Base-by-base conservation (phyloP, 2,113 vertebrate species). In the Pedionomus torquatus region DNA sequence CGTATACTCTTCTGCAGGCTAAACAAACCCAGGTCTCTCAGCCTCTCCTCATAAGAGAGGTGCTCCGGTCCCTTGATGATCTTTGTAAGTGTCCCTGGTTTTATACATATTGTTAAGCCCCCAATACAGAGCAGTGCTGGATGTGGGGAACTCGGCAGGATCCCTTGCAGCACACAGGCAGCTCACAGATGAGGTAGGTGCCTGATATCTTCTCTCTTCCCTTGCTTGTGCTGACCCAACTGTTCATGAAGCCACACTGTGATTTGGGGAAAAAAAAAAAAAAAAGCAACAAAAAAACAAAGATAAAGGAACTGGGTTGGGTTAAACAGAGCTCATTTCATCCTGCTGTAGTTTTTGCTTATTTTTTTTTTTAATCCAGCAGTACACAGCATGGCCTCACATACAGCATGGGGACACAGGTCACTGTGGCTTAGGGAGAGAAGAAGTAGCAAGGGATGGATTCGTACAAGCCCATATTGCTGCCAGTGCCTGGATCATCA, bases 311-410 rank as follows among this genome's bases (percentile, higher is more conserved):
- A 89, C 43, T 61, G 21, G 23, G 69, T 28, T 89, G 30, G 23
- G 80, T 92, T 86, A 90, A 93, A 93, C 80, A 78, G 57, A 93
- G 83, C 31, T 43, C n/a, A 26, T 70, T 80, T 66, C 69, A 77
- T 51, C 91, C 55, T 19, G 39, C 57, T 51, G 54, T 37, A 77
- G 70, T 41, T 91, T 58, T 43, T 21, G 19, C 20, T 76, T 48
- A 2, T 17, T 51, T 55, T 15, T 57, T n/a, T 70, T 87, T 68
- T 17, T 30, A 89, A 60, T 9, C 14, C 70, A 63, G 51, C 21
- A 81, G 68, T 17, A 43, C 11, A 39, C 33, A 77, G 57, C 52
- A 41, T 8, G 58, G 72, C 30, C 35, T 78, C 43, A 64, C 23
- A 21, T 0, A 55, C 52, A 12, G 13, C 0, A 0, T 31, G 28